These are phyloP conservation scores for Leptosomus discolor DNA, from an alignment of 2,113 vertebrate genomes.

Conservation along the genomic window DNA sequence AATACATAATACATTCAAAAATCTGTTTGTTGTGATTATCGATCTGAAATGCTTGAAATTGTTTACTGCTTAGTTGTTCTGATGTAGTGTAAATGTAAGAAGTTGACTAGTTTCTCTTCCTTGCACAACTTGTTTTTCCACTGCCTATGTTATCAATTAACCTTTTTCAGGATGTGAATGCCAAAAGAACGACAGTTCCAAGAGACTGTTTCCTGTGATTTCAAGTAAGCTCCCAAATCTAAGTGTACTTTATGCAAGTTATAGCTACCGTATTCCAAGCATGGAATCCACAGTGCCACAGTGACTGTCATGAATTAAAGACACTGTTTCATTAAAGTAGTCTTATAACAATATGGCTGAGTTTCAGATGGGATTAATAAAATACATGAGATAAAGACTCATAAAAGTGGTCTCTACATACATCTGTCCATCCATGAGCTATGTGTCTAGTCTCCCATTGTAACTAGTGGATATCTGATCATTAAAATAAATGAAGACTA, in stretches of 20 bases:
- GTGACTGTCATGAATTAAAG: neutral
- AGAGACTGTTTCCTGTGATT: neutral
- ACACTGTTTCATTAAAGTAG: neutral
- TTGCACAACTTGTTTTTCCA: neutral
- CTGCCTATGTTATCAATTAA: neutral
- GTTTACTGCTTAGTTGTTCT: neutral
- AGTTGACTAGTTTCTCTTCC: neutral
- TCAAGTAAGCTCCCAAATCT: neutral
- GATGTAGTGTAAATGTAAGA: neutral
- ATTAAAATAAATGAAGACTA: neutral
- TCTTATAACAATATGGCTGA: neutral
- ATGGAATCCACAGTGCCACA: neutral
- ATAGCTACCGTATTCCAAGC: neutral
- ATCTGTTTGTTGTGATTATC: neutral
- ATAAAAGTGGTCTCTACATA: neutral
- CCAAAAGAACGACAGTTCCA: neutral
- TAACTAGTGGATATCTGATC: neutral
- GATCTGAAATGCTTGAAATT: neutral
- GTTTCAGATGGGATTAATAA: neutral
- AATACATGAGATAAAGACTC: neutral
- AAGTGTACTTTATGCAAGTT: neutral
- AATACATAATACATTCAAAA: neutral
- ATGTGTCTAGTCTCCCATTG: neutral
- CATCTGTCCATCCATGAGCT: neutral
- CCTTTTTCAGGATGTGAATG: neutral